These are phyloP conservation scores for Brachionus paranguensis DNA, from an alignment of 1,140 invertebrate genomes.

Conservation along the genomic window DNA sequence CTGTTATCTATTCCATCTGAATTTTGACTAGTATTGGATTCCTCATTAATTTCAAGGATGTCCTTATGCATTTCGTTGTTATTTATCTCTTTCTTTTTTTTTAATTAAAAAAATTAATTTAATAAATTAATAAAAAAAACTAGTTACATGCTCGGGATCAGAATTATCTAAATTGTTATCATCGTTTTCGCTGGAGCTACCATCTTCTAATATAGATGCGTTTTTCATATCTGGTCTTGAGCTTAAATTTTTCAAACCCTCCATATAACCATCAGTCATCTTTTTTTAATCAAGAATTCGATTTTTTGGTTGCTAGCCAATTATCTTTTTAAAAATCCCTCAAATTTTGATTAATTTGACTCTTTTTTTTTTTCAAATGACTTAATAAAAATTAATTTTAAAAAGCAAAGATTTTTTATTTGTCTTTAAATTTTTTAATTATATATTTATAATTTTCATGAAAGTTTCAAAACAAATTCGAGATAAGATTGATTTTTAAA, in stretches of 20 bases:
- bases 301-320: neutral
- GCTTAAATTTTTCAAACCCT: neutral
- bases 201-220: neutral
- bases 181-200: neutral
- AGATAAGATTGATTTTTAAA: no score
- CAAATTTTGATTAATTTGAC: neutral
- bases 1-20: neutral
- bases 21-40: neutral
- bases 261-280: neutral
- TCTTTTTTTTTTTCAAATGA: neutral
- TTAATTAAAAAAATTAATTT: no score
- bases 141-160: neutral
- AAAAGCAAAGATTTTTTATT: neutral
- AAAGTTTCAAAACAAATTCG: neutral
- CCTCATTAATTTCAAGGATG: neutral
- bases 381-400: neutral
- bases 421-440: neutral
- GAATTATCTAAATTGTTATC: neutral
- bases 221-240: neutral
- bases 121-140: neutral
- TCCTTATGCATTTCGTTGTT: neutral
- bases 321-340: neutral
- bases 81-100: neutral
- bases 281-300: neutral
- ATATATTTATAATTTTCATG: neutral